Evolutionary conservation across 2,113 vertebrate species (phyloP), one percentile per base, ranked within the genome.

Genomic region (Myrmecophaga tridactyla): DNA sequence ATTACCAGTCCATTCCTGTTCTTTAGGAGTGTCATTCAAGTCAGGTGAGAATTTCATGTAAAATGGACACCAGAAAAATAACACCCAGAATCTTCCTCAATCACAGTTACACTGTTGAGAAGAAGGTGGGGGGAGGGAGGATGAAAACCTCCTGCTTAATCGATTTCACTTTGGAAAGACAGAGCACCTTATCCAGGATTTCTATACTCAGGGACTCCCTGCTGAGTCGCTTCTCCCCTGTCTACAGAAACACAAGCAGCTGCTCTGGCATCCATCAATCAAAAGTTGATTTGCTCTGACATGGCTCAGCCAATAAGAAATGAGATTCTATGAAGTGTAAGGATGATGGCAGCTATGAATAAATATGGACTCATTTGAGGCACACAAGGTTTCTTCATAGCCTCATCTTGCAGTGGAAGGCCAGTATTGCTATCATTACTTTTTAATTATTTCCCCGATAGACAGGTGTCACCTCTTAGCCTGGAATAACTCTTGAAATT

Each of bases 401-500:
- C 39, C 60, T 95, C 78, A 34, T 89, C n/a, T 51, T 34, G 56
- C 0, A 0, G 63, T 58, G 21, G 51, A 93, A 89, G 84, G 60
- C n/a, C 84, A 95, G 53, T 25, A 23, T 5, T n/a, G 25, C 36
- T 83, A 81, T 48, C 29, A 60, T 89, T 82, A 60, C 23, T 88
- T 92, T 86, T 70, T 92, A 92, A 94, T 94, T 81, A 77, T 89
- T 77, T 60, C 62, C 34, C 34, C 46, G 9, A 21, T 89, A 70
- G 65, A 89, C 67, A 92, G 80, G 67, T 86, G 53, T 89, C 80
- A 94, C 53, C 51, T 86, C 27, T 95, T 75, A 76, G 34, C 67
- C n/a, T 82, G 25, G 20, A 95, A 77, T 83, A 53, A 85, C 31
- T 83, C 20, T 76, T 69, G 41, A 80, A 60, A 86, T 81, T 48